Evolutionary conservation across 2,888 invertebrate species (phyloP).

Genomic region (Sesia bembeciformis): DNA sequence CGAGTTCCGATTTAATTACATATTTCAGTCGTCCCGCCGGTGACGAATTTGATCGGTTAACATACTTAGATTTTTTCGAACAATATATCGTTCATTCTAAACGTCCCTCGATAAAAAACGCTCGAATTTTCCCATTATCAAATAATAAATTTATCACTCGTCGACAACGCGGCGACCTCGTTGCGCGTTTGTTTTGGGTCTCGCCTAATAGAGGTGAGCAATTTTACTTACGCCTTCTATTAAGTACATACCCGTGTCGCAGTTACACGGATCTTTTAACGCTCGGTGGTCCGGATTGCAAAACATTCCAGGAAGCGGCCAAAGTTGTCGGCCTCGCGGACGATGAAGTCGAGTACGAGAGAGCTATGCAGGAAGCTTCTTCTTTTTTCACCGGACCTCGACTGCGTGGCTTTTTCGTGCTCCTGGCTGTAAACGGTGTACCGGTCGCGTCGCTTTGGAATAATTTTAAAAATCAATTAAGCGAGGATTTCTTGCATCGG

Average conservation of each 20-base stretch:
- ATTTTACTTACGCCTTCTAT: slow-evolving; percentile 6
- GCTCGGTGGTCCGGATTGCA: slow-evolving; percentile 8
- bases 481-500: slow-evolving; percentile 1
- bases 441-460: slow-evolving; percentile 5
- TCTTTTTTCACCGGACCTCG: slow-evolving; percentile 7
- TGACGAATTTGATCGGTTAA: slow-evolving; percentile 4
- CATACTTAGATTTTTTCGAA: slow-evolving; percentile 5
- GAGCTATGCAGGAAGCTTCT: slow-evolving; percentile 6
- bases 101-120: not conserved
- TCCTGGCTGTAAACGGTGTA: slow-evolving; percentile 4
- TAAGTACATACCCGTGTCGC: slow-evolving; percentile 4
- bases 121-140: not conserved
- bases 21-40: slow-evolving; percentile 2
- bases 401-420: slow-evolving; percentile 5
- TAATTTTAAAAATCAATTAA: slow-evolving; percentile 1
- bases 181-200: slow-evolving; percentile 7
- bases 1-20: not conserved
- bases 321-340: slow-evolving; percentile 7
- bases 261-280: slow-evolving; percentile 5
- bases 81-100: not conserved
- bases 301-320: slow-evolving; percentile 11
- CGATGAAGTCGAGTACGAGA: slow-evolving; percentile 7
- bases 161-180: slow-evolving; percentile 1
- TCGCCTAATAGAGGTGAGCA: slow-evolving; percentile 8
- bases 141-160: not conserved